Percentiles rank a stretch among this genome's conserved stretches.
Conservation (phyloP, 2,888 invertebrate species). For the Tiliacea aurago region DNA sequence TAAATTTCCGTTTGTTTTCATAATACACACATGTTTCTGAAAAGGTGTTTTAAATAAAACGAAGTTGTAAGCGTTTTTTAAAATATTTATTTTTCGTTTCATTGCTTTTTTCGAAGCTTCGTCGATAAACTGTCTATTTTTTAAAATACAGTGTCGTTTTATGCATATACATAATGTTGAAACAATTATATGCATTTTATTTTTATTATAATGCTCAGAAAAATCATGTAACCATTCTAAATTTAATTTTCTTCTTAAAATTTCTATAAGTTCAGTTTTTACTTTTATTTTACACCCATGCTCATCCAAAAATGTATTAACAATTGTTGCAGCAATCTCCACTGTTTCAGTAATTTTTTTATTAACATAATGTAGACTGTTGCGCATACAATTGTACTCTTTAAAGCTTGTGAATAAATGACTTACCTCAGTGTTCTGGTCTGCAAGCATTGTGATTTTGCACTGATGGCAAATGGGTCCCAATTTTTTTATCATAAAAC, state of each 20-base stretch:
- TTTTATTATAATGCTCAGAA: constrained; percentile 7
- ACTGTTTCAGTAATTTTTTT: background rate
- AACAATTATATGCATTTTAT: constrained; percentile 9
- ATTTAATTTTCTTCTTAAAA: constrained; percentile 7
- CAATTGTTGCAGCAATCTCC: constrained; percentile 12
- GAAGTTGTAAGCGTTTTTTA: constrained; percentile 5
- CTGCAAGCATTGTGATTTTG: constrained; percentile 6
- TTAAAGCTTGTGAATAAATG: constrained; percentile 3
- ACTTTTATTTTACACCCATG: constrained; percentile 2
- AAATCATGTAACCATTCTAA: constrained; percentile 9
- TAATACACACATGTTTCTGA: background rate
- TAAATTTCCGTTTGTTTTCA: constrained; percentile 3
- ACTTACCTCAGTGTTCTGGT: constrained; percentile 12
- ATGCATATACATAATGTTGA: background rate
- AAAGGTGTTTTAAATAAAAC: background rate
- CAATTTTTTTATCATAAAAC: constrained; percentile 16
- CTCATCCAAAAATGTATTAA: constrained; percentile 8
- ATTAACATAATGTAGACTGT: constrained; percentile 9
- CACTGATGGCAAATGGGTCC: constrained; percentile 19
- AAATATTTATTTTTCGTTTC: constrained; percentile 11
- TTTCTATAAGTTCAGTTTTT: constrained; percentile 11
- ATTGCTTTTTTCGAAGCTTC: constrained; percentile 9
- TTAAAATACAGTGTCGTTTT: constrained; percentile 10
- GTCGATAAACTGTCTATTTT: constrained; percentile 16
- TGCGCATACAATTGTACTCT: constrained; percentile 10